Base-by-base conservation (phyloP, 2,797 vertebrate genomes). In the Takifugu rubripes region DNA sequence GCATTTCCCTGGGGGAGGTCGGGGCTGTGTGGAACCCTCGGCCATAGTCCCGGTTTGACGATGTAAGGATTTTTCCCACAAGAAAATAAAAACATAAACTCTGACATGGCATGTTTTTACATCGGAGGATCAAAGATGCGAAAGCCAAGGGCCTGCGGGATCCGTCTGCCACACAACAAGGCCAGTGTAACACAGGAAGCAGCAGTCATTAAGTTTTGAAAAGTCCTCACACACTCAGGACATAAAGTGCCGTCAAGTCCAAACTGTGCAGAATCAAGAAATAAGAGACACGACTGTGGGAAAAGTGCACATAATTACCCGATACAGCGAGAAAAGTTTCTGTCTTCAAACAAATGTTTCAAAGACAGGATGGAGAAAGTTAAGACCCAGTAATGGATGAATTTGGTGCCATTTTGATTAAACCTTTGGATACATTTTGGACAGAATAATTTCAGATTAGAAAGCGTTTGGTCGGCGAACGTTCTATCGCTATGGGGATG, bases 41-140 rank as follows among this genome's bases (percentile, higher is more conserved):
- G 67, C 60, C 64, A 48, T 47, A 5, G 29, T 61, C 59, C 7
- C 51, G 64, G 52, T 61, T 68, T 49, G 66, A 73, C 78, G 66
- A 74, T 68, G 61, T 63, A 1, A 16, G 17, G 53, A 82, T 77
- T 85, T 21, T 85, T 87, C 84, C 84, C 84, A 87, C 84, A 84
- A 78, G 54, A 83, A 80, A 85, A 77, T 66, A 66, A 79, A 75
- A 81, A 81, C 78, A 78, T 66, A 47, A 64, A 47, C 70, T 77
- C 74, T 82, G 81, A 82, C 82, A 73, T 70, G 40, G 74, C 33
- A 45, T 82, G 75, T 75, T 79, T 64, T 55, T 43, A 43, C 70
- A 51, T 63, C n/a, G 40, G 26, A 52, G 46, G 67, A 78, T 77
- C 68, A 82, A 81, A 75, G 75, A 29, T 16, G 49, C 15, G 49